phyloP scores from a whole-genome alignment of 2,113 vertebrate genomes.

The Tragelaphus buxtoni region DNA sequence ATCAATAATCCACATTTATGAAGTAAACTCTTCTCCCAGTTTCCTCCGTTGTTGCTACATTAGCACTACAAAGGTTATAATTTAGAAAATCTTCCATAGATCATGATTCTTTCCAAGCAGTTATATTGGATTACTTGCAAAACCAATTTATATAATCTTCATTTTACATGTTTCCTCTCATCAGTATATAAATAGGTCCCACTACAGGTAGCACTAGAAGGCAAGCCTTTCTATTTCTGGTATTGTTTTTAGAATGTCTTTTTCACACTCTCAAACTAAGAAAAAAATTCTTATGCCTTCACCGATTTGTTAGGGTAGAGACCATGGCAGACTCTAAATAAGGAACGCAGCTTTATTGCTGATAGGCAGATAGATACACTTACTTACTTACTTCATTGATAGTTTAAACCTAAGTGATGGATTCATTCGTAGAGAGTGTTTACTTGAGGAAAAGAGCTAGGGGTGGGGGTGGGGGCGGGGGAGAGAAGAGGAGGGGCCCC shows the following conservation, averaged over 20 bases:
- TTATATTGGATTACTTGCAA: background rate
- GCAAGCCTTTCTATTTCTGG: background rate
- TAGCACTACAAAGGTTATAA: background rate
- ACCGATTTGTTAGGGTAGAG: background rate
- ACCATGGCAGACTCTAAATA: background rate
- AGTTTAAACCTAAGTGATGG: background rate
- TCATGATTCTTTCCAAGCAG: constrained; percentile 15
- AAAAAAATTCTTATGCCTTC: background rate
- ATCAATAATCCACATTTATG: background rate
- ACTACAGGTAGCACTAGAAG: background rate
- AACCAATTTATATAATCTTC: constrained; percentile 30
- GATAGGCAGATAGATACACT: background rate
- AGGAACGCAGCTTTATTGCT: background rate
- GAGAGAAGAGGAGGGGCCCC: background rate
- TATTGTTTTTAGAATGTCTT: background rate
- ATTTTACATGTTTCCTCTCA: constrained; percentile 32
- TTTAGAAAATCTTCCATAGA: constrained; percentile 14
- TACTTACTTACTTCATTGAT: background rate
- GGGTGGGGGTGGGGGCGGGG: background rate
- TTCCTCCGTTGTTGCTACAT: background rate
- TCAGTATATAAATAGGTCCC: constrained; percentile 12
- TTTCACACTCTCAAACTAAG: background rate
- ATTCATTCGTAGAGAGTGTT: background rate
- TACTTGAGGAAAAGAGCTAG: background rate
- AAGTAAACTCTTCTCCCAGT: background rate